phyloP scores from a whole-genome alignment of 2,797 vertebrate genomes.

The Myotis daubentonii region DNA sequence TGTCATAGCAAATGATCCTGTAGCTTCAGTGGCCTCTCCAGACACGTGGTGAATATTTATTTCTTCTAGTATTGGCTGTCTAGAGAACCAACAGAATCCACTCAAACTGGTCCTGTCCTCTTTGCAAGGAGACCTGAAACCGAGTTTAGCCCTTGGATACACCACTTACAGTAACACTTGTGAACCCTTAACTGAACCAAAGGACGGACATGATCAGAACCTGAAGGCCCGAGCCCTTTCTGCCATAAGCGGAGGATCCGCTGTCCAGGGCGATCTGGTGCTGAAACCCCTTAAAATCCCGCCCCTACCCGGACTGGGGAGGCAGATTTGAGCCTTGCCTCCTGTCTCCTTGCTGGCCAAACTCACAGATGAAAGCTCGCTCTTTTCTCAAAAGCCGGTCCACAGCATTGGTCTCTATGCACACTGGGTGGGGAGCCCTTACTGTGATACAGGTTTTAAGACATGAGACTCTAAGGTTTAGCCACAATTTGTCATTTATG shows the following conservation, averaged over 20 bases:
- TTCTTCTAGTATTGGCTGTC: not conserved
- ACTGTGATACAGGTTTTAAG: not conserved
- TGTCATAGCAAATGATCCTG: not conserved
- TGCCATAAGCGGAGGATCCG: not conserved
- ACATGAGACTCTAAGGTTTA: not conserved
- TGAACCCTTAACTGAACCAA: not conserved
- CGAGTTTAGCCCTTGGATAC: too few species aligned
- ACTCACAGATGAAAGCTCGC: not conserved
- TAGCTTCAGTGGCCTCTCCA: not conserved
- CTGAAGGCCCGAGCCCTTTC: not conserved
- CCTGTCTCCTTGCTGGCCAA: not conserved
- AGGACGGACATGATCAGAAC: not conserved
- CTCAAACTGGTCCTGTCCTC: not conserved
- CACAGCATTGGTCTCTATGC: too few species aligned
- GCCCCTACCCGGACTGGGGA: not conserved
- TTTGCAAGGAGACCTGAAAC: not conserved
- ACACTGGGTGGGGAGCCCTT: rapidly evolving
- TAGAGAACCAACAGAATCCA: not conserved
- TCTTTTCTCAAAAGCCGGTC: not conserved
- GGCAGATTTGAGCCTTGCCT: not conserved
- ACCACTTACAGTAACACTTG: not conserved
- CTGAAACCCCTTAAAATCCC: not conserved
- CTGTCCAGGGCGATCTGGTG: not conserved
- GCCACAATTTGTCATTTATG: not conserved
- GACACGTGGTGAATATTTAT: not conserved